A percentile compares a stretch with the other conserved stretches of the same genome.
phyloP scores from a whole-genome alignment of 2,888 invertebrate genomes.

The Eristalinus aeneus region DNA sequence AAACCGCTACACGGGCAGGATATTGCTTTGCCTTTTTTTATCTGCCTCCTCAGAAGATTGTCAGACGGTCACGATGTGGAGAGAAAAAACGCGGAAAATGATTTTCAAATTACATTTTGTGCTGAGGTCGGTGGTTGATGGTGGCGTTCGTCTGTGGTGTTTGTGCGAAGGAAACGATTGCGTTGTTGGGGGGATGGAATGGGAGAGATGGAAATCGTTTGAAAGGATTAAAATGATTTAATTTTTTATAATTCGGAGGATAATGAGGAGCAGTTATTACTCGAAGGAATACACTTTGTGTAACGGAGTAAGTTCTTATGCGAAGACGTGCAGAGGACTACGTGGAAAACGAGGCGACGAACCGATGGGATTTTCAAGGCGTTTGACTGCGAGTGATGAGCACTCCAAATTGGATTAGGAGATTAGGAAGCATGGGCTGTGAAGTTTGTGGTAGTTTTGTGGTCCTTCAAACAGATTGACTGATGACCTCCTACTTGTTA shows the following conservation, averaged over 20 bases:
- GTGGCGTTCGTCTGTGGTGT: constrained; percentile 4
- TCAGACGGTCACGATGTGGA: neutral
- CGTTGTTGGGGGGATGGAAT: neutral
- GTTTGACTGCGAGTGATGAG: neutral
- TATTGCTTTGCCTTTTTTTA: constrained; percentile 21
- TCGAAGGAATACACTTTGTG: constrained; percentile 3
- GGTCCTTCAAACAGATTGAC: neutral
- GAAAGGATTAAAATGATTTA: constrained; percentile 66
- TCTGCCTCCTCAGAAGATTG: neutral
- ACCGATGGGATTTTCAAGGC: neutral
- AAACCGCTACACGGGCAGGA: neutral
- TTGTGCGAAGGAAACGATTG: constrained; percentile 30
- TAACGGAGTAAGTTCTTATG: constrained; percentile 5
- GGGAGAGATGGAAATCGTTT: constrained; percentile 42
- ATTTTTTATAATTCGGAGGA: constrained; percentile 65
- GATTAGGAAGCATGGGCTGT: neutral
- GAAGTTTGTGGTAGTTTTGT: neutral
- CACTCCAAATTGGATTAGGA: constrained; percentile 13
- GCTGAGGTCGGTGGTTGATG: constrained; percentile 58
- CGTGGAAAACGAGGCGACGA: neutral
- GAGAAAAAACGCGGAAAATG: constrained; percentile 35
- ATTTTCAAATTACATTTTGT: constrained; percentile 65
- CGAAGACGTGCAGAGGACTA: neutral
- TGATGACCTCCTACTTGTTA: too few relatives aligned
- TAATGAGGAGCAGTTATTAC: constrained; percentile 61